Base-by-base conservation (phyloP, 2,797 vertebrate species). In the Phylloscopus collybita region DNA sequence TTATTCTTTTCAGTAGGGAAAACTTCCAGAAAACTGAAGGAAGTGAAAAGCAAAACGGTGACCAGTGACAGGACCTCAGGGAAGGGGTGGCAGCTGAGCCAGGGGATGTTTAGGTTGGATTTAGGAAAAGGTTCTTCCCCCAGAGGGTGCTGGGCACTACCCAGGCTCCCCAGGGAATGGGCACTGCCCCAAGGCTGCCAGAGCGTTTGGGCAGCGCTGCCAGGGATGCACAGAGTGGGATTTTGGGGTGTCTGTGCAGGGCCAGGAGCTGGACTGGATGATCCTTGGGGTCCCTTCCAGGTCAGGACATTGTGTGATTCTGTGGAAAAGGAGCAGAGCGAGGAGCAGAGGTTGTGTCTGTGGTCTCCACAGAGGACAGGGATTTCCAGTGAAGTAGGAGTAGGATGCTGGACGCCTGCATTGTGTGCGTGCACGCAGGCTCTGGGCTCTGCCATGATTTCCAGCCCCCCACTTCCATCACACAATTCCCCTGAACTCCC, bases 261-360 rank as follows among this genome's bases (percentile, higher is more conserved):
- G 13, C 0, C 18, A 20, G 29, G 29, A 1, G 5, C 0, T 20
- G 70, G 2, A 1, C 8, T 75, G 22, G 42, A 1, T 44, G 19
- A 0, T 50, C 56, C 53, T 1, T 21, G 42, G 1, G 5, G 4
- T 5, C 13, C 44, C 36, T 76, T 26, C 65, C 59, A 16, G 7
- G 2, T 11, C 50, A 45, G 38, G 38, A 25, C 2, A 16, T 40
- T 2, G 4, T 29, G 51, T 7, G 72, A 27, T 6, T 38, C 16
- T 30, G 25, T 78, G 65, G 53, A 11, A 40, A 25, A 8, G 14
- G 59, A 71, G 54, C 38, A 54, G 59, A 9, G 2, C 0, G 0
- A 75, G n/a, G 62, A n/a, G 36, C 1, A 3, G 59, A 44, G 30
- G 2, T 26, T 54, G 50, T 4, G 2, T 25, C 44, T 38, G 23